Conservation (phyloP, 2,113 vertebrate species). For the Megatriorchis doriae region DNA sequence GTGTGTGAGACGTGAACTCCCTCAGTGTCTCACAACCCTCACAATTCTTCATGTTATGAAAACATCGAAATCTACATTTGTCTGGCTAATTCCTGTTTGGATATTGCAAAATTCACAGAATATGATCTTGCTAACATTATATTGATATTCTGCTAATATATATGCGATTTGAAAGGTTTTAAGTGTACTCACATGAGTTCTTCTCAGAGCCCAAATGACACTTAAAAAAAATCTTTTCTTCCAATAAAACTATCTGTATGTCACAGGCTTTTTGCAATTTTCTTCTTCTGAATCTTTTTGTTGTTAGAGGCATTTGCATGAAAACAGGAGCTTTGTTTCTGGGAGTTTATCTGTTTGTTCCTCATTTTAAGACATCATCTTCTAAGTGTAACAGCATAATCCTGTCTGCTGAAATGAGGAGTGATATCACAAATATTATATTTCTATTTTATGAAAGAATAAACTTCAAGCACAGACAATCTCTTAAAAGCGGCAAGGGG, state of each 20-base stretch:
- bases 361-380: conserved; percentile 1
- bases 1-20: too few relatives aligned
- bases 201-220: background rate
- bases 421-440: background rate
- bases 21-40: too few relatives aligned
- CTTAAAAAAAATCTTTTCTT: background rate
- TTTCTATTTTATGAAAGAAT: conserved; percentile 1
- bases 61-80: background rate
- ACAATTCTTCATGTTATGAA: background rate
- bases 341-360: background rate
- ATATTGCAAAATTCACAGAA: background rate
- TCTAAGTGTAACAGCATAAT: conserved; percentile 9
- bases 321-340: conserved; percentile 27
- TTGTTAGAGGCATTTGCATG: background rate
- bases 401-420: background rate
- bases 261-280: background rate
- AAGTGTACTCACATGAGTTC: background rate
- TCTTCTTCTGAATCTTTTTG: background rate
- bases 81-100: background rate
- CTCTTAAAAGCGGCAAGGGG: background rate
- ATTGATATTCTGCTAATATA: background rate
- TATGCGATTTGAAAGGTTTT: background rate
- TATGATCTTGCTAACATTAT: background rate
- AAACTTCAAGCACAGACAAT: background rate
- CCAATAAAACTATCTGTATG: background rate